Percentiles rank a stretch among this genome's conserved stretches.
phyloP scores from a whole-genome alignment of 2,888 invertebrate species.

The Magallana nippona region DNA sequence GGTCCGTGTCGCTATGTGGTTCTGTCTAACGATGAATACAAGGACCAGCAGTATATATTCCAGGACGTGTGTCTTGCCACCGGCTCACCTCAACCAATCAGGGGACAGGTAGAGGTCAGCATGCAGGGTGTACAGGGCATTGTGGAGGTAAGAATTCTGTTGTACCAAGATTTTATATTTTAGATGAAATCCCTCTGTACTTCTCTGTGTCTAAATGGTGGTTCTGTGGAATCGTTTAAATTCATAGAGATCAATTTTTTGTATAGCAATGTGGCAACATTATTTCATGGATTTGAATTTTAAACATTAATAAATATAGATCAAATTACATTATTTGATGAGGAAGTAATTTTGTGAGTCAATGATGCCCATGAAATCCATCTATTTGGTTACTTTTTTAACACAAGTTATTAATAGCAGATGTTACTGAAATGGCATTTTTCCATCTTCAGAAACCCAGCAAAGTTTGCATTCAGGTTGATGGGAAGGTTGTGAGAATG shows the following conservation, averaged over 20 bases:
- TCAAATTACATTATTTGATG: no score
- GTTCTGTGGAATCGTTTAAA: no score
- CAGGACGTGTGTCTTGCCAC: conserved; percentile 60
- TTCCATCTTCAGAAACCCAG: conserved; percentile 40
- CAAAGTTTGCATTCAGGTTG: conserved; percentile 58
- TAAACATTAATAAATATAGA: no score
- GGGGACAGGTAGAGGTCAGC: conserved; percentile 55
- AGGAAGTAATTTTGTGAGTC: no score
- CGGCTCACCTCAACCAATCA: conserved; percentile 55
- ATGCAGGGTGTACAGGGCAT: conserved; percentile 56
- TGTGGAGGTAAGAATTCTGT: conserved; percentile 46
- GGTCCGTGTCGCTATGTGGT: conserved; percentile 68
- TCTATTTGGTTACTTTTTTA: no score
- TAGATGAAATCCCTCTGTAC: neutral
- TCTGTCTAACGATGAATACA: conserved; percentile 57
- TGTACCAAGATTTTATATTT: neutral
- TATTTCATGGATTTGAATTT: no score
- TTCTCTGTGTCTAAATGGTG: neutral
- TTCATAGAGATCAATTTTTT: no score
- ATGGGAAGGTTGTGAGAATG: conserved; percentile 52
- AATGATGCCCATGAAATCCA: no score
- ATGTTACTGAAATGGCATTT: neutral
- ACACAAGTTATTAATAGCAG: neutral
- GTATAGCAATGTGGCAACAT: no score
- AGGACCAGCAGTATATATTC: conserved; percentile 39